Conservation (phyloP, 2,113 vertebrate species). For the Rhombomys opimus region DNA sequence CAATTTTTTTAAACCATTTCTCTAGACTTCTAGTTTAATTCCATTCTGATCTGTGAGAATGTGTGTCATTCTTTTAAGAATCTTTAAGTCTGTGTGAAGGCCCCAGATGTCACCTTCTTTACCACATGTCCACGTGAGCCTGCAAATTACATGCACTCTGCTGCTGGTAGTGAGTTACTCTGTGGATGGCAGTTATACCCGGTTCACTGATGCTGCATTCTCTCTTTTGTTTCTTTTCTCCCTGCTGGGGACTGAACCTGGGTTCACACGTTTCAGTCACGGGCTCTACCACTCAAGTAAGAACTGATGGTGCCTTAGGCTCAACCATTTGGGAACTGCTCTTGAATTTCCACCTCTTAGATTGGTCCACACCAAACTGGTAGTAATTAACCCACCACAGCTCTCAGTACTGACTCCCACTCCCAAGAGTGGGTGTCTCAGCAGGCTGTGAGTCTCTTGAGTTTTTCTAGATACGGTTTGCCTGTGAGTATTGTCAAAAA, state of each 20-base stretch:
- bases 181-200: background rate
- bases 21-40: background rate
- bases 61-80: background rate
- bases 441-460: background rate
- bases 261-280: background rate
- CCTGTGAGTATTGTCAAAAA: background rate
- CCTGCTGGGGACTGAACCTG: background rate
- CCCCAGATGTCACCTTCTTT: background rate
- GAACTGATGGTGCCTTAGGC: background rate
- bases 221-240: background rate
- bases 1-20: background rate
- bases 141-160: background rate
- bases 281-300: background rate
- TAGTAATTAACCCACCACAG: background rate
- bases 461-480: background rate
- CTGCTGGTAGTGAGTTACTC: background rate
- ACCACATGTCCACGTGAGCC: background rate
- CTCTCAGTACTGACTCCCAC: background rate
- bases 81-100: background rate
- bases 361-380: background rate
- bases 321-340: background rate
- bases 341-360: background rate
- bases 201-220: background rate
- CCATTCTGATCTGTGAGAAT: background rate
- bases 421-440: background rate